phyloP scores from a whole-genome alignment of 1,140 invertebrate genomes.

The Phthorimaea operculella region DNA sequence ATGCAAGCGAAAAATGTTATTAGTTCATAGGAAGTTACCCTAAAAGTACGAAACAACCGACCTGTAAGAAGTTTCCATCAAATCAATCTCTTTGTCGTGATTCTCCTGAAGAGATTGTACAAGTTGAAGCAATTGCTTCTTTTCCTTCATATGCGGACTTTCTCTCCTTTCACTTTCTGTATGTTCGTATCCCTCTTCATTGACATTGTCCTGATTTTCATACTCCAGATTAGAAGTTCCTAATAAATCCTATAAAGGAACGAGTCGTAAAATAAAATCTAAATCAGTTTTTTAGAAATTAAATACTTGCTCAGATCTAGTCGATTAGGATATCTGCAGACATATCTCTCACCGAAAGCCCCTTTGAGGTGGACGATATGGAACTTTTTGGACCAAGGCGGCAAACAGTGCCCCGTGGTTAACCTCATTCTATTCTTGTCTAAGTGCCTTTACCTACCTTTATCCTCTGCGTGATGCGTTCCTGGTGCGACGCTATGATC shows the following conservation, averaged over 20 bases:
- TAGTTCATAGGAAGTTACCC: too few species aligned
- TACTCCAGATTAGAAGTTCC: conserved; percentile 23
- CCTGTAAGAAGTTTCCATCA: conserved; percentile 65
- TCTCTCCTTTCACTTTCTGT: conserved; percentile 22
- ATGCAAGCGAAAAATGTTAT: too few species aligned
- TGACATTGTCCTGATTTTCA: conserved; percentile 15
- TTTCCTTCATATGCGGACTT: conserved; percentile 43
- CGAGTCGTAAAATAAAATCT: background rate
- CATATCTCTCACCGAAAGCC: too few species aligned
- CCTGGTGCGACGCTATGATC: conserved; percentile 58
- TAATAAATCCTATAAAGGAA: conserved; percentile 19
- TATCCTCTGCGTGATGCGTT: conserved; percentile 60
- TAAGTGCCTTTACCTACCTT: conserved; percentile 28
- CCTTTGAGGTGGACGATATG: too few species aligned
- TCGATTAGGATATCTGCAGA: too few species aligned
- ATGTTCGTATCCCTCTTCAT: conserved; percentile 17
- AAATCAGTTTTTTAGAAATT: too few species aligned
- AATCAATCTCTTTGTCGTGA: conserved; percentile 63
- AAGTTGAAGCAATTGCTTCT: conserved; percentile 53
- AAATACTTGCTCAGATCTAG: too few species aligned
- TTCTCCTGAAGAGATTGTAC: conserved; percentile 60
- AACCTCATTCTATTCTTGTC: too few species aligned
- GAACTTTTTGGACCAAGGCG: too few species aligned
- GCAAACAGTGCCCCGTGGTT: too few species aligned
- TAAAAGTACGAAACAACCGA: conserved; percentile 6